A percentile compares a stretch with the other conserved stretches of the same genome.
These are phyloP conservation scores for Calidris pygmaea DNA, from an alignment of 2,113 vertebrate species.

Conservation along the genomic window DNA sequence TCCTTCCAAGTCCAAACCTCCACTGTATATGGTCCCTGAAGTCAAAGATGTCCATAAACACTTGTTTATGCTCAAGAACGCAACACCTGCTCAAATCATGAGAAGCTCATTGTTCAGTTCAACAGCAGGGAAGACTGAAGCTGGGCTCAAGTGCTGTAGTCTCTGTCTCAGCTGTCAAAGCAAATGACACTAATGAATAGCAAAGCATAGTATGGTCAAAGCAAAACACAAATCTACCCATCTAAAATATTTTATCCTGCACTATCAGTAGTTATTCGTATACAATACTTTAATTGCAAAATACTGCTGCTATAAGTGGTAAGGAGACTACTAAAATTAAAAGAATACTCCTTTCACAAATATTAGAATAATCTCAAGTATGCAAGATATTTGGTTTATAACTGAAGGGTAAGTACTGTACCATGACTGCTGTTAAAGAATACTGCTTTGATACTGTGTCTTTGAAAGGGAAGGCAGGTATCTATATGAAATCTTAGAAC, in stretches of 20 bases:
- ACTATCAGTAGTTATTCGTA: not conserved
- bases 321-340: not conserved
- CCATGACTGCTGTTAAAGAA: not conserved
- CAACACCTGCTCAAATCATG: not conserved
- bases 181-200: not conserved
- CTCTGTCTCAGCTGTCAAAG: conserved; percentile 10
- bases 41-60: not conserved
- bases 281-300: not conserved
- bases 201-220: not conserved
- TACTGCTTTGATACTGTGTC: not conserved
- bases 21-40: not conserved
- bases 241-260: not conserved
- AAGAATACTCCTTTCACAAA: no score
- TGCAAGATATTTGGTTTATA: not conserved
- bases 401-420: not conserved
- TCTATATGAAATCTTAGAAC: not conserved
- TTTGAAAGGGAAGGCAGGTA: not conserved
- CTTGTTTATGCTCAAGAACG: not conserved
- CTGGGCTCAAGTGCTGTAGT: not conserved
- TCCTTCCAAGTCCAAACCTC: not conserved
- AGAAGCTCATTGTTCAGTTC: not conserved
- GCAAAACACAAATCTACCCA: not conserved
- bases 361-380: not conserved
- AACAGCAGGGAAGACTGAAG: not conserved
- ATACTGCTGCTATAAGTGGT: not conserved